Percentiles rank a stretch among this genome's conserved stretches.
phyloP scores from a whole-genome alignment of 2,113 vertebrate species.

The Pampusana beccarii region DNA sequence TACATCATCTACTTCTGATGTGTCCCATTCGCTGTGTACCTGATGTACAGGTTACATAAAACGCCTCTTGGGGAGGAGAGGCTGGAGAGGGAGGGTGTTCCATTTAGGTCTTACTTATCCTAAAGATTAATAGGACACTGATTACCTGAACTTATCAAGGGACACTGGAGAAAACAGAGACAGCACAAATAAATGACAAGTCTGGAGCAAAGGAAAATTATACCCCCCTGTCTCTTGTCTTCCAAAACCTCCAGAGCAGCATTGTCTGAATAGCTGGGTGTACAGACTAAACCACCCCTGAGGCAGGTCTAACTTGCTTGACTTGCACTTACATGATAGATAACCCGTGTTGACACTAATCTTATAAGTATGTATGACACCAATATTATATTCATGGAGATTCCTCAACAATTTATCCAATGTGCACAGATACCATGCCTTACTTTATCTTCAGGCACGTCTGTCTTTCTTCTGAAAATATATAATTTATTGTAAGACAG shows the following conservation, averaged over 20 bases:
- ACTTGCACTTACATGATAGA: background rate
- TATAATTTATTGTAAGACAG: background rate
- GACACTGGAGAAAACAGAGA: background rate
- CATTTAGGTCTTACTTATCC: background rate
- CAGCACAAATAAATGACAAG: background rate
- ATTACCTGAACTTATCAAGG: background rate
- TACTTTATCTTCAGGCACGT: background rate
- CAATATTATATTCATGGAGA: conserved; percentile 2
- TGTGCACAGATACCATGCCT: background rate
- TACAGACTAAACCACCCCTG: background rate
- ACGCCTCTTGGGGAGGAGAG: background rate
- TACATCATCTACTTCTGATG: background rate
- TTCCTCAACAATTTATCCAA: conserved; percentile 8
- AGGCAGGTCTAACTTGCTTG: background rate
- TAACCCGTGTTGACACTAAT: background rate
- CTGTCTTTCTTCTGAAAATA: background rate
- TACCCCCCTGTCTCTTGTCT: background rate
- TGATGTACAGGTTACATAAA: background rate
- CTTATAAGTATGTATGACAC: background rate
- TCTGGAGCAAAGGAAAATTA: background rate
- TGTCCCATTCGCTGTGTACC: background rate
- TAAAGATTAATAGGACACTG: background rate
- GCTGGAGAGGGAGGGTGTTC: background rate
- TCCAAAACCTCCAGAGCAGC: background rate
- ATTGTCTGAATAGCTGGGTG: background rate